phyloP scores from a whole-genome alignment of 1,140 invertebrate species.

The Sycophaga agraensis region DNA sequence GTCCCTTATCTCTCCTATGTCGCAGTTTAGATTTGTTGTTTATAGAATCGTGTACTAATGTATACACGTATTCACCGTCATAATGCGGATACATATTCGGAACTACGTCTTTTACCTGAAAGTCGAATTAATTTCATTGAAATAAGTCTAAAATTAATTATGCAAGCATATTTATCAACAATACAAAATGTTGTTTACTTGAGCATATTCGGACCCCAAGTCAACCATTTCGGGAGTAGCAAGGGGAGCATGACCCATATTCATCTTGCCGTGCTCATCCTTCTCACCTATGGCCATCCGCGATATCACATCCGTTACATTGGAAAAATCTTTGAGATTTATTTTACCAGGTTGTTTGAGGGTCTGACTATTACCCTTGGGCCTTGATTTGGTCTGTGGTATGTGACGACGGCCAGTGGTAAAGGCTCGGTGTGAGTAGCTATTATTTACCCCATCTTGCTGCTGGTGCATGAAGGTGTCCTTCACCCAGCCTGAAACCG shows the following conservation, averaged over 20 bases:
- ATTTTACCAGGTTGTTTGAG: slow-evolving; percentile 87
- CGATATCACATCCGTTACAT: slow-evolving; percentile 83
- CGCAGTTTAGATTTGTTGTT: slow-evolving; percentile 63
- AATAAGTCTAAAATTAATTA: too few relatives aligned
- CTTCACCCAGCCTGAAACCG: slow-evolving; percentile 64
- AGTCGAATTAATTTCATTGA: neutral
- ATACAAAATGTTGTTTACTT: slow-evolving; percentile 48
- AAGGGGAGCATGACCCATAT: slow-evolving; percentile 71
- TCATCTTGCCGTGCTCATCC: slow-evolving; percentile 57
- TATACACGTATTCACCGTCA: slow-evolving; percentile 64
- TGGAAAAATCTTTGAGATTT: slow-evolving; percentile 85
- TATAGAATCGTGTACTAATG: slow-evolving; percentile 66
- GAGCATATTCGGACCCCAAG: slow-evolving; percentile 68
- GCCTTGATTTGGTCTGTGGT: slow-evolving; percentile 66
- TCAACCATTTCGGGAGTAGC: slow-evolving; percentile 81
- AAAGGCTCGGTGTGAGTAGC: slow-evolving; percentile 76
- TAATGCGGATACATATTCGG: slow-evolving; percentile 62
- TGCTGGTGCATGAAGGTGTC: slow-evolving; percentile 63
- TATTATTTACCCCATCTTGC: slow-evolving; percentile 63
- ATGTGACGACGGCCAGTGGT: slow-evolving; percentile 75
- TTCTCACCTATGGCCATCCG: slow-evolving; percentile 72
- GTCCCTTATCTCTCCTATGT: slow-evolving; percentile 66
- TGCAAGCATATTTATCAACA: too few relatives aligned
- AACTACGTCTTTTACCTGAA: slow-evolving; percentile 66
- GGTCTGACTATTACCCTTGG: slow-evolving; percentile 77